These are phyloP conservation scores for Myotis brandtii DNA, from an alignment of 2,113 vertebrate genomes.

Conservation along the genomic window DNA sequence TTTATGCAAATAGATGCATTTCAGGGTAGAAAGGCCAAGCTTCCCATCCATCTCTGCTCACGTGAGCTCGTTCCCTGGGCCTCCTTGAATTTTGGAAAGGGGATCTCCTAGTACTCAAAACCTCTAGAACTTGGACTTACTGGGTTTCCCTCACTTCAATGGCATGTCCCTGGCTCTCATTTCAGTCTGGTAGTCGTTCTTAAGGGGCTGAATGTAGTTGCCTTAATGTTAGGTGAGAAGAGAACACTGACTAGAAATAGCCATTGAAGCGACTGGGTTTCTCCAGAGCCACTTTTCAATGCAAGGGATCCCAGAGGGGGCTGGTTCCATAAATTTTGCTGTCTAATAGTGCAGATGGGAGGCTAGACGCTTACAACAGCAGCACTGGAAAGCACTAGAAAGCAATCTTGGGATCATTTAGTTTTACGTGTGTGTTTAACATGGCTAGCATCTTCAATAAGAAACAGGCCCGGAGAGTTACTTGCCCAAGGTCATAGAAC, in stretches of 20 bases:
- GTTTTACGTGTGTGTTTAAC: not conserved
- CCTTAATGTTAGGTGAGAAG: not conserved
- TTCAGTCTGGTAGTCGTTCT: not conserved
- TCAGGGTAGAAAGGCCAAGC: not conserved
- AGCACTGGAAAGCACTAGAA: not conserved
- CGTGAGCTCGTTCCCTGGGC: not conserved
- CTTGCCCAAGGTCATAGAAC: not conserved
- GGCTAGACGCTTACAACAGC: not conserved
- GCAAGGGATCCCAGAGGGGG: not conserved
- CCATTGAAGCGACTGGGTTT: not conserved
- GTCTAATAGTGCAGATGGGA: not conserved
- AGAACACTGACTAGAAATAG: not conserved
- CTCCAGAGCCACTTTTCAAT: not conserved
- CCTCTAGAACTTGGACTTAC: not conserved
- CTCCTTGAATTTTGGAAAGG: not conserved
- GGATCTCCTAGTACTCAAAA: not conserved
- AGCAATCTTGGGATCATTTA: not conserved
- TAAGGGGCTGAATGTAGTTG: not conserved
- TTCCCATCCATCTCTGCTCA: not conserved
- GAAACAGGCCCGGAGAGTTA: not conserved
- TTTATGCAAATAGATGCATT: not conserved
- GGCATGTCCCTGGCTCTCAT: not conserved
- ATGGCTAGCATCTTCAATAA: not conserved
- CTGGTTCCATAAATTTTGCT: not conserved
- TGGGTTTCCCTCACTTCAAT: not conserved